These are phyloP conservation scores for Struthidea cinerea DNA, from an alignment of 2,113 vertebrate species.

Conservation along the genomic window DNA sequence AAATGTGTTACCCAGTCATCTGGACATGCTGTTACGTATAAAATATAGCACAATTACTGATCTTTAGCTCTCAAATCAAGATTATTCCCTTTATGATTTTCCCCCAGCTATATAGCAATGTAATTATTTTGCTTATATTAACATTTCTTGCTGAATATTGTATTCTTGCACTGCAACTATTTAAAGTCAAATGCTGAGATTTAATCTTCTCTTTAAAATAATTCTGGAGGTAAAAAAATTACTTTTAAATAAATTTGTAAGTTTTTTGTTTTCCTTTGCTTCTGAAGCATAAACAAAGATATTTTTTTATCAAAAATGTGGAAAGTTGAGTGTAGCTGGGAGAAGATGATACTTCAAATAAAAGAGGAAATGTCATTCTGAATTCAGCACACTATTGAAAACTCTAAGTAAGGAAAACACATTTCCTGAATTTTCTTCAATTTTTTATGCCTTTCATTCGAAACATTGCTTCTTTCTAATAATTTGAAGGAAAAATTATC, in stretches of 20 bases:
- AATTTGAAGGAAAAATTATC: neutral
- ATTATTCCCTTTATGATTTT: neutral
- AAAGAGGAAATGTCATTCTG: neutral
- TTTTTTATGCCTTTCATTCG: neutral
- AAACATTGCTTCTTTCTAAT: neutral
- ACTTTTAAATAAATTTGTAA: neutral
- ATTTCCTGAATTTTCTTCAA: neutral
- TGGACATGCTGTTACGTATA: slow-evolving; percentile 16
- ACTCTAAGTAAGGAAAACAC: neutral
- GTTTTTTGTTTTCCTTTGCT: neutral
- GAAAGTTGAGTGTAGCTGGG: neutral
- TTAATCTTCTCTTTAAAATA: slow-evolving; percentile 15
- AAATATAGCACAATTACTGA: slow-evolving; percentile 31
- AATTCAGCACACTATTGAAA: neutral
- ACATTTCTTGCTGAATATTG: slow-evolving; percentile 15
- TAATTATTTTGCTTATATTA: slow-evolving; percentile 51
- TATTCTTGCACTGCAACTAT: neutral
- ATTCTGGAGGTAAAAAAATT: neutral
- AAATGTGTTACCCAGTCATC: slow-evolving; percentile 24
- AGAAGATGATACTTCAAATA: neutral
- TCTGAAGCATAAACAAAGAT: neutral
- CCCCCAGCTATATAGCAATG: neutral
- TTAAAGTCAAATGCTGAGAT: neutral
- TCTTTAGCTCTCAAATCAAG: slow-evolving; percentile 33
- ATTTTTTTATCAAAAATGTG: neutral